These are phyloP conservation scores for Pipistrellus kuhlii DNA, from an alignment of 2,797 vertebrate genomes.

Conservation along the genomic window DNA sequence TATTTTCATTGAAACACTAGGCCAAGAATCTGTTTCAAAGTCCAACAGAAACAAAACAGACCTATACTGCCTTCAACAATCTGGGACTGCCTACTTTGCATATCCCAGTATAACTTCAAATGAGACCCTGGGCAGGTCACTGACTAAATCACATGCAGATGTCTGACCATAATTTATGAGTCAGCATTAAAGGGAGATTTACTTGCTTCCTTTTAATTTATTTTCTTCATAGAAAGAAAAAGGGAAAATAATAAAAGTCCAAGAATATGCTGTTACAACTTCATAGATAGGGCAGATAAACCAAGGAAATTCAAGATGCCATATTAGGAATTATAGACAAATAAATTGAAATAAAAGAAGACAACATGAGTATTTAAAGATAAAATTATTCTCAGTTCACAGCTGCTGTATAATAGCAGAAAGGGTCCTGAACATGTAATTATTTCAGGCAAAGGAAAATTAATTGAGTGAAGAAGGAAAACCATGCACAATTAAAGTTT, in stretches of 20 bases:
- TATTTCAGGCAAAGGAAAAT: neutral
- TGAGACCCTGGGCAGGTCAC: neutral
- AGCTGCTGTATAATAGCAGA: neutral
- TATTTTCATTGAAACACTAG: neutral
- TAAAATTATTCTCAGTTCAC: neutral
- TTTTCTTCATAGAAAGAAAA: neutral
- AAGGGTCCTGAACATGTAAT: neutral
- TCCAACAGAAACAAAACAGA: neutral
- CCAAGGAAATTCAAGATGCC: neutral
- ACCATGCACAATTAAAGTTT: neutral
- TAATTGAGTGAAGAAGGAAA: conserved; percentile 32
- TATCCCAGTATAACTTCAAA: neutral
- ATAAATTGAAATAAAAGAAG: conserved; percentile 11
- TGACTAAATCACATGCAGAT: neutral
- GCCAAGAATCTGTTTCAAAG: neutral
- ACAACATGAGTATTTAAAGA: neutral
- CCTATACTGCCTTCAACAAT: neutral
- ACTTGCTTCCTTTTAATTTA: neutral
- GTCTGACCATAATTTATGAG: neutral
- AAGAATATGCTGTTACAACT: neutral
- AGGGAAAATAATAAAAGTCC: neutral
- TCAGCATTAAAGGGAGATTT: neutral
- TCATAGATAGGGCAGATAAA: neutral
- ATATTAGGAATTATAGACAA: neutral
- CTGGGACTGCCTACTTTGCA: neutral